Evolutionary conservation across 1,140 invertebrate species (phyloP).

Genomic region (Drosophila arawakana): DNA sequence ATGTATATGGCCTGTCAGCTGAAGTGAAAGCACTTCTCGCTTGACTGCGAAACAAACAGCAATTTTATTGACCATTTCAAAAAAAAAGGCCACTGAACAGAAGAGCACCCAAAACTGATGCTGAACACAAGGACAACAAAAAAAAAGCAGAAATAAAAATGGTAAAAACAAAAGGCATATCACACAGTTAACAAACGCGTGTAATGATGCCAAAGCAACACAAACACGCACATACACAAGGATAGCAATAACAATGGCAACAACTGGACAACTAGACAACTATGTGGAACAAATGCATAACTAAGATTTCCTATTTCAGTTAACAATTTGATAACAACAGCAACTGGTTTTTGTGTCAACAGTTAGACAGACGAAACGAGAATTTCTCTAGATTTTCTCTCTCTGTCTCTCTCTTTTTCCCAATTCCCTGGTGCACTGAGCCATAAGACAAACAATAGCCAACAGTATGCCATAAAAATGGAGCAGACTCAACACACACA

Average conservation of each 20-base stretch:
- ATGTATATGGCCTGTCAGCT: slow-evolving; percentile 31
- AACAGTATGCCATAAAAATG: slow-evolving; percentile 47
- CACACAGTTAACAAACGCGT: slow-evolving; percentile 58
- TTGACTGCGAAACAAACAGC: slow-evolving; percentile 46
- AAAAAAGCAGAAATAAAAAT: slow-evolving; percentile 7
- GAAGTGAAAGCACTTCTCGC: slow-evolving; percentile 53
- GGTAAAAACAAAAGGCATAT: slow-evolving; percentile 54
- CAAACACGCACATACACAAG: neutral
- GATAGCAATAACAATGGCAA: slow-evolving; percentile 30
- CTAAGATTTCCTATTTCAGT: slow-evolving; percentile 81
- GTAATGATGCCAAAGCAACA: slow-evolving; percentile 54
- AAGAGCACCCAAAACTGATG: slow-evolving; percentile 18
- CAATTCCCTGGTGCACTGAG: slow-evolving; percentile 33
- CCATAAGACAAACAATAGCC: slow-evolving; percentile 47
- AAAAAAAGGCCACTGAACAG: slow-evolving; percentile 33
- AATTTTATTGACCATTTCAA: slow-evolving; percentile 71
- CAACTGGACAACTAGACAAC: slow-evolving; percentile 31
- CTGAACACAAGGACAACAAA: slow-evolving; percentile 19
- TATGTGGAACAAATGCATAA: slow-evolving; percentile 64
- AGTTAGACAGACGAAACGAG: slow-evolving; percentile 29
- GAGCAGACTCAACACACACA: slow-evolving; percentile 20
- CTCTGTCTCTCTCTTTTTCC: neutral
- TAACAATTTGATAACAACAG: slow-evolving; percentile 72
- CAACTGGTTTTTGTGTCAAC: slow-evolving; percentile 59
- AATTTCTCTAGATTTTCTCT: slow-evolving; percentile 36